Percentiles rank a stretch among this genome's conserved stretches.
These are phyloP conservation scores for Danio jaintianensis DNA, from an alignment of 2,797 vertebrate genomes.

Conservation along the genomic window DNA sequence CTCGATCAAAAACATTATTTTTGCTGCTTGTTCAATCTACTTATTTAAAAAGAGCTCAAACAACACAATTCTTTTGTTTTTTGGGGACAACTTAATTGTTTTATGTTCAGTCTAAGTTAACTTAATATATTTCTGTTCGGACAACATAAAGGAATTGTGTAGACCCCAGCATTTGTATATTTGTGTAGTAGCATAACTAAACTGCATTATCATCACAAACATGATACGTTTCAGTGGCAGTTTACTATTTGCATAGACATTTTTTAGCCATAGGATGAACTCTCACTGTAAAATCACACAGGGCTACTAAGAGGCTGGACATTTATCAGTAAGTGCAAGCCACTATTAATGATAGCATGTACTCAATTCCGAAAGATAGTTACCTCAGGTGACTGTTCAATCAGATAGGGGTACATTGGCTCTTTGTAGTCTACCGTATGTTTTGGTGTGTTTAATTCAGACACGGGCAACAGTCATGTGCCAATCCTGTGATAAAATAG, in stretches of 20 bases:
- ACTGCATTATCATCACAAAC: constrained; percentile 6
- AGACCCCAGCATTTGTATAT: no score
- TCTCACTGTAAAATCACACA: not conserved
- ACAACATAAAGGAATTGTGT: no score
- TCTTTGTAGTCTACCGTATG: not conserved
- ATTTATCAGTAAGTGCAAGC: not conserved
- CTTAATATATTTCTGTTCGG: no score
- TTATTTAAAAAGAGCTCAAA: no score
- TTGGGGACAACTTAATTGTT: no score
- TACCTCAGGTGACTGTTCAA: not conserved
- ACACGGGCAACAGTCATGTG: not conserved
- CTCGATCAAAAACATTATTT: no score
- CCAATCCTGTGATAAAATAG: not conserved
- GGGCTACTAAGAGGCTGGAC: not conserved
- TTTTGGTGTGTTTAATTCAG: not conserved
- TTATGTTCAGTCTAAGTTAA: no score
- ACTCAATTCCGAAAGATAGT: not conserved
- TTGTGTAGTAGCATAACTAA: not conserved
- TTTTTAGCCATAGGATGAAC: not conserved
- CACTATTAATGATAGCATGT: not conserved
- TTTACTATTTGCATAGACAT: not conserved
- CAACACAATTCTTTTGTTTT: no score
- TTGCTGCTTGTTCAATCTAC: no score
- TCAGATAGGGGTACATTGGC: constrained; percentile 6
- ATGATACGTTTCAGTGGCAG: not conserved